phyloP scores from a whole-genome alignment of 2,888 invertebrate genomes.

The Thymelicus lineola region DNA sequence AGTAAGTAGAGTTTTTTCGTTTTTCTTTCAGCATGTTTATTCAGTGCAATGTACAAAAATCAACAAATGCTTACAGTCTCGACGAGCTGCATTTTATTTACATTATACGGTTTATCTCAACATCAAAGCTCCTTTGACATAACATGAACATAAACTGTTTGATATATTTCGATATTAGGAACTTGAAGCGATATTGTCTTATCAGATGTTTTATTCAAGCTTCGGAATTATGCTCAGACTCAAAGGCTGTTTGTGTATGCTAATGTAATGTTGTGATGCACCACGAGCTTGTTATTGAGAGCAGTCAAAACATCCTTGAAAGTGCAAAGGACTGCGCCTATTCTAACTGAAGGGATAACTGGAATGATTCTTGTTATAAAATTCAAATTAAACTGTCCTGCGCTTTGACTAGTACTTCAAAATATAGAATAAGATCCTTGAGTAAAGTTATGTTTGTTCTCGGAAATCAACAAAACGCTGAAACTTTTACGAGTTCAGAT shows the following conservation, averaged over 20 bases:
- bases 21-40: not conserved
- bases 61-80: not conserved
- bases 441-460: not conserved
- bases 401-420: not conserved
- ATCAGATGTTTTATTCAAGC: slow-evolving; percentile 37
- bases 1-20: not conserved
- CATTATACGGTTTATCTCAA: slow-evolving; percentile 9
- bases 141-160: slow-evolving; percentile 13
- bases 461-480: slow-evolving; percentile 1
- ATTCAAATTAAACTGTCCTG: not conserved
- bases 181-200: slow-evolving; percentile 33
- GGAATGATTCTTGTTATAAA: not conserved
- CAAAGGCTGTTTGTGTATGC: slow-evolving; percentile 33
- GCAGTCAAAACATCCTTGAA: slow-evolving; percentile 12
- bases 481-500: not conserved
- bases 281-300: slow-evolving; percentile 10
- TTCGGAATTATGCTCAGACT: slow-evolving; percentile 33
- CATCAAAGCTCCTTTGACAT: slow-evolving; percentile 9
- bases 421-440: not conserved
- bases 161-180: slow-evolving; percentile 16
- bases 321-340: slow-evolving; percentile 1
- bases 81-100: slow-evolving; percentile 3
- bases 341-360: not conserved
- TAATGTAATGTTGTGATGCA: slow-evolving; percentile 33
- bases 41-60: not conserved